phyloP scores from a whole-genome alignment of 2,113 vertebrate species.

The pig (Sus scrofa) region T2T-Sscrofa CM000818.6:120784501-120785000 shows the following conservation, averaged over 20 bases:
- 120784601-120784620: constrained; percentile 10
- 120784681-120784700: constrained; percentile 42
- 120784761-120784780: neutral
- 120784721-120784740: neutral
- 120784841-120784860: too few species aligned
- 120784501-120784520: constrained; percentile 62
- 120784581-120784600: constrained; percentile 61
- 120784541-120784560: neutral
- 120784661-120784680: constrained; percentile 54
- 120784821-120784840: too few species aligned
- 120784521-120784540: neutral
- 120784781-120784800: neutral
- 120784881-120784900: neutral
- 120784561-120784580: neutral
- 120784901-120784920: neutral
- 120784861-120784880: neutral
- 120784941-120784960: neutral
- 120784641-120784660: neutral
- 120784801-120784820: neutral
- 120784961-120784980: neutral
- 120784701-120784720: constrained; percentile 61
- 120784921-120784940: accelerated
- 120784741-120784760: neutral
- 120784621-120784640: constrained; percentile 68
- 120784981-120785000: constrained; percentile 9